Percentiles rank a stretch among this genome's conserved stretches.
phyloP scores from a whole-genome alignment of 2,888 invertebrate genomes.

The Phortica okadai region DNA sequence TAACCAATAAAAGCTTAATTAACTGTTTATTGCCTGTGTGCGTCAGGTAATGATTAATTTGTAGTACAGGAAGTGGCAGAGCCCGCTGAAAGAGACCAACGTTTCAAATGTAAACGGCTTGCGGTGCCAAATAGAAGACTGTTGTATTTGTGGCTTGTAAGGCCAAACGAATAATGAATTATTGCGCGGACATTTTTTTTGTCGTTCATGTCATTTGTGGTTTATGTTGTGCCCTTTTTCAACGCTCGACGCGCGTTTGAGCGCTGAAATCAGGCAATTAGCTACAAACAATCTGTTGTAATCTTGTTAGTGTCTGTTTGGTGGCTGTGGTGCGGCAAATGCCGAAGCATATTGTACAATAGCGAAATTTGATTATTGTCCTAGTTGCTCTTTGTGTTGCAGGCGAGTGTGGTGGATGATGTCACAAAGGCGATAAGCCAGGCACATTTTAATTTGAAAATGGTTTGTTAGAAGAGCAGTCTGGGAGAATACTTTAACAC shows the following conservation, averaged over 20 bases:
- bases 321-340: too few relatives aligned
- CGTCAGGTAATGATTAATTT: conserved; percentile 55
- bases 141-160: background rate
- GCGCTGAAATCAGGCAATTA: background rate
- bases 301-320: background rate
- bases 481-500: too few relatives aligned
- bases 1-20: conserved; percentile 69
- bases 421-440: too few relatives aligned
- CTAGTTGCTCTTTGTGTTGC: too few relatives aligned
- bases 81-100: background rate
- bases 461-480: too few relatives aligned
- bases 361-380: background rate
- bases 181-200: conserved; percentile 5
- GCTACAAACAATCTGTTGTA: conserved; percentile 23
- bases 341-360: too few relatives aligned
- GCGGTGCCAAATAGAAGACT: too few relatives aligned
- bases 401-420: too few relatives aligned
- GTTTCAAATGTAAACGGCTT: background rate
- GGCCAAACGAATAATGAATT: conserved; percentile 15
- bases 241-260: background rate
- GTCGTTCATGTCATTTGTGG: conserved; percentile 1
- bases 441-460: too few relatives aligned
- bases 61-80: conserved; percentile 17
- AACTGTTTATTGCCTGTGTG: conserved; percentile 64
- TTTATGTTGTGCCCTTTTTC: background rate